Conservation (phyloP, 2,888 invertebrate genomes). For the Alitta virens region DNA sequence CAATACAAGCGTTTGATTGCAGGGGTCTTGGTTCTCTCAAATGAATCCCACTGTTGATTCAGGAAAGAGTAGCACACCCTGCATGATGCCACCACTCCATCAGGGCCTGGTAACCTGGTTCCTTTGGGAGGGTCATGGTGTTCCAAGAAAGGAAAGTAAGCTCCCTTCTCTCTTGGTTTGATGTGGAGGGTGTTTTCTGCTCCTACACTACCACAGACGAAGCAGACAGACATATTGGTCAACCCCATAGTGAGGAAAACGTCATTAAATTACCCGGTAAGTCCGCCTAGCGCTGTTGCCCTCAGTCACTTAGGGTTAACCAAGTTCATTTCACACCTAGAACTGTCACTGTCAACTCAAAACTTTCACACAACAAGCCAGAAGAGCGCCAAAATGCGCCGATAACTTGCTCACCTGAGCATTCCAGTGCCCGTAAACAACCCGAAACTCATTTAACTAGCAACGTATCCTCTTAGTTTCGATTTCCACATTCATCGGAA, state of each 20-base stretch:
- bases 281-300: no score
- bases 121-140: constrained; percentile 82
- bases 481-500: not conserved
- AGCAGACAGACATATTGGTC: constrained; percentile 38
- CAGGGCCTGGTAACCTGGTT: constrained; percentile 55
- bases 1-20: constrained; percentile 86
- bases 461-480: no score
- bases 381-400: no score
- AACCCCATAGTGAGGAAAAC: no score
- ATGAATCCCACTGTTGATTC: constrained; percentile 87
- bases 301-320: no score
- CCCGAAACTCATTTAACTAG: not conserved
- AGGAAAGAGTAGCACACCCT: constrained; percentile 82
- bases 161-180: constrained; percentile 62
- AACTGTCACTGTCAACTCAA: no score
- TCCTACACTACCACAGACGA: constrained; percentile 53
- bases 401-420: no score
- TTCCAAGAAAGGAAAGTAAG: constrained; percentile 89
- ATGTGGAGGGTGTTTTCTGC: constrained; percentile 60
- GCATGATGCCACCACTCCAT: constrained; percentile 70
- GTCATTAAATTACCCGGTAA: no score
- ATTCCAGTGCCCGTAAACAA: no score
- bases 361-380: no score
- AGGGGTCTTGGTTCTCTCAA: constrained; percentile 81
- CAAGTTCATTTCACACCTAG: no score